These are phyloP conservation scores for Hemithea aestivaria DNA, from an alignment of 2,888 invertebrate species.

Conservation along the genomic window DNA sequence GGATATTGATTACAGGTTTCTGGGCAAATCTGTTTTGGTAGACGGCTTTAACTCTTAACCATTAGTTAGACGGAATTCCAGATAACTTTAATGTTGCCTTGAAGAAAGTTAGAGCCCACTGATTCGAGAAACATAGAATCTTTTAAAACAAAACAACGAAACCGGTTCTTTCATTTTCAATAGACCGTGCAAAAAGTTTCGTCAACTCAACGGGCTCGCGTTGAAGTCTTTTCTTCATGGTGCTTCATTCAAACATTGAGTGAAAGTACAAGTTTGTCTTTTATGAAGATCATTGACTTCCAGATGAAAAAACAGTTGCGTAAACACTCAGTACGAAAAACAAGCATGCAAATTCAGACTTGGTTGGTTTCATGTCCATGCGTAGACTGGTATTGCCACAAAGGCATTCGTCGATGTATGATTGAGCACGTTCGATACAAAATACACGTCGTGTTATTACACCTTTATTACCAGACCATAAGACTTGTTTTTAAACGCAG, in stretches of 20 bases:
- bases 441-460: constrained; percentile 1
- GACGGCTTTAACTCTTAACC: too few species aligned
- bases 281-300: constrained; percentile 13
- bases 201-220: constrained; percentile 8
- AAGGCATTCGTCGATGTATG: constrained; percentile 33
- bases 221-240: constrained; percentile 16
- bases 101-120: too few species aligned
- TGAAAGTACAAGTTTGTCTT: constrained; percentile 15
- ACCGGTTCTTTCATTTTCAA: not conserved
- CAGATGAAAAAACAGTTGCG: constrained; percentile 11
- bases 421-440: constrained; percentile 35
- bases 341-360: constrained; percentile 28
- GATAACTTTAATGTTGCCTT: too few species aligned
- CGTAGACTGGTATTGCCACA: constrained; percentile 17
- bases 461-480: constrained; percentile 13
- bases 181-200: constrained; percentile 2
- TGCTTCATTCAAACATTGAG: constrained; percentile 7
- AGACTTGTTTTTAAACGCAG: constrained; percentile 16
- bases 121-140: too few species aligned
- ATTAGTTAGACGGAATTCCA: too few species aligned
- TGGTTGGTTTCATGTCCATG: constrained; percentile 26
- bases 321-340: constrained; percentile 9
- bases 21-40: not conserved
- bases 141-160: too few species aligned
- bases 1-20: constrained; percentile 1